Evolutionary conservation across 2,113 vertebrate genomes (phyloP).

Genomic region (Callaeas wilsoni): DNA sequence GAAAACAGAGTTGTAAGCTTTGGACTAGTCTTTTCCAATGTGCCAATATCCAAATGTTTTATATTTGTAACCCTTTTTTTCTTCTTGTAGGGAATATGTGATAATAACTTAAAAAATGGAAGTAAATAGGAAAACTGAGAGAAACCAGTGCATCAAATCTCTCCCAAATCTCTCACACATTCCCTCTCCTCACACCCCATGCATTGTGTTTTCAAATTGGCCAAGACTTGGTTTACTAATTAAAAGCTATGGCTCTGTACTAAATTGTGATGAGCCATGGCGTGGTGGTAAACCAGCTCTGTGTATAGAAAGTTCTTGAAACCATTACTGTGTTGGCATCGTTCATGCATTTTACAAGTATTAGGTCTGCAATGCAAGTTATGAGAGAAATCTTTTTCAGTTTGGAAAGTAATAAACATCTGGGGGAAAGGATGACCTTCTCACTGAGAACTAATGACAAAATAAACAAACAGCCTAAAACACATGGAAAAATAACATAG

Average conservation of each 20-base stretch:
- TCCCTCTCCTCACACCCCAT: background rate
- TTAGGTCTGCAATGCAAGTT: conserved; percentile 13
- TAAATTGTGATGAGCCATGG: background rate
- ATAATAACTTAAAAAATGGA: background rate
- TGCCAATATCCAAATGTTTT: background rate
- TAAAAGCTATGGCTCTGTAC: background rate
- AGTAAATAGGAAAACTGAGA: background rate
- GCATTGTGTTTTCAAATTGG: background rate
- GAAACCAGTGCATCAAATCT: background rate
- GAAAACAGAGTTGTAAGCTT: background rate
- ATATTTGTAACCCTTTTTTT: background rate
- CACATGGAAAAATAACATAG: conserved; percentile 8
- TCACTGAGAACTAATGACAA: conserved; percentile 30
- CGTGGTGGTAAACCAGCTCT: background rate
- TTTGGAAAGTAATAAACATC: conserved; percentile 51
- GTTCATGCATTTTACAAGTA: conserved; percentile 24
- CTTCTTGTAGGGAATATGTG: background rate
- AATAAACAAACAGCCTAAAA: conserved; percentile 47
- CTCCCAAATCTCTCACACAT: background rate
- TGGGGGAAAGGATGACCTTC: conserved; percentile 33
- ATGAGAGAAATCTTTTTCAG: conserved; percentile 10
- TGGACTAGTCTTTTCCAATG: background rate
- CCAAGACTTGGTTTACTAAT: background rate
- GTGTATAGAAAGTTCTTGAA: conserved; percentile 28
- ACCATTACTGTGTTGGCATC: conserved; percentile 1